Evolutionary conservation across 2,797 vertebrate species (phyloP).

Genomic region (Triplophysa bombifrons): DNA sequence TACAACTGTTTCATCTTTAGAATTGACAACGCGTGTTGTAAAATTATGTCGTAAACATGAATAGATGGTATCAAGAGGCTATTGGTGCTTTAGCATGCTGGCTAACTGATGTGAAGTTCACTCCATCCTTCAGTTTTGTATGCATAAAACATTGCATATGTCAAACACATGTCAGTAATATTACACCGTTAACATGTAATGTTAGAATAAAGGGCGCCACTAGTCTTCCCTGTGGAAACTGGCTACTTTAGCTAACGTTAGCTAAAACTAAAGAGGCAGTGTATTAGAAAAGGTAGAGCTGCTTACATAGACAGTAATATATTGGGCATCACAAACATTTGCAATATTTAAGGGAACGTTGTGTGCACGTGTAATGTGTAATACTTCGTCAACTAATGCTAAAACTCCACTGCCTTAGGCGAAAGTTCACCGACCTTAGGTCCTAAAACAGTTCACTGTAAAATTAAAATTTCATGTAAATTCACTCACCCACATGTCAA

Average conservation of each 20-base stretch:
- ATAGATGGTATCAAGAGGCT: constrained; percentile 1
- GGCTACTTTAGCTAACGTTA: not conserved
- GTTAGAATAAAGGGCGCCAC: not conserved
- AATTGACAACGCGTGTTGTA: not conserved
- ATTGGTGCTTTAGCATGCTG: constrained; percentile 8
- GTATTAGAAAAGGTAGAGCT: not conserved
- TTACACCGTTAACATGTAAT: not conserved
- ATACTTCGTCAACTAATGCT: not conserved
- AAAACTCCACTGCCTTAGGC: not conserved
- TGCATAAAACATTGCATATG: too few species aligned
- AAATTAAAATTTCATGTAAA: too few species aligned
- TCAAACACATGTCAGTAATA: not conserved
- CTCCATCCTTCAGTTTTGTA: not conserved
- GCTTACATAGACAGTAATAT: not conserved
- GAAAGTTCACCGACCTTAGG: not conserved
- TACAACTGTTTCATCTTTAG: not conserved
- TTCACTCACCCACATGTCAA: too few species aligned
- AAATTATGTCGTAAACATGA: not conserved
- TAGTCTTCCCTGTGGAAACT: not conserved
- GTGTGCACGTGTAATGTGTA: not conserved
- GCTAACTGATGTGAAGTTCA: constrained; percentile 35
- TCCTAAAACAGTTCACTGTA: not conserved
- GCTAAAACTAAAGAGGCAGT: not conserved
- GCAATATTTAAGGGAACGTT: not conserved
- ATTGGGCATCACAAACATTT: not conserved